Conservation (phyloP, 1,140 invertebrate genomes). For the Drosophila chauvacae region DNA sequence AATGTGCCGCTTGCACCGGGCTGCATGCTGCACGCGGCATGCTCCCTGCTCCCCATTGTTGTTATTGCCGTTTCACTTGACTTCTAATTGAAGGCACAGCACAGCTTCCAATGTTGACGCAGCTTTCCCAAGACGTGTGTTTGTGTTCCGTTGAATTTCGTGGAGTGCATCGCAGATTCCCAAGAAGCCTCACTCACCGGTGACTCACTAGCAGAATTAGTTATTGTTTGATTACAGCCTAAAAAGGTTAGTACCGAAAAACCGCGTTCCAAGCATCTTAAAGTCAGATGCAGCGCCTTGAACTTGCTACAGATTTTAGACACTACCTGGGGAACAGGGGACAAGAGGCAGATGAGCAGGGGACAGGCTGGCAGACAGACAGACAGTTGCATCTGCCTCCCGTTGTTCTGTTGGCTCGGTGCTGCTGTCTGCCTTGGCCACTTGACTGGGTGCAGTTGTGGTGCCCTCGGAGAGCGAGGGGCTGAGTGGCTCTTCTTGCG, state of each 20-base stretch:
- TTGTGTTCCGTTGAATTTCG: conserved; percentile 23
- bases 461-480: conserved; percentile 10
- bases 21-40: conserved; percentile 11
- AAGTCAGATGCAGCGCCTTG: conserved; percentile 25
- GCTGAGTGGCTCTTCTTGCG: conserved; percentile 55
- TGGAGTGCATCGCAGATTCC: conserved; percentile 1
- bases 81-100: conserved; percentile 50
- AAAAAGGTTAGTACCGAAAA: neutral
- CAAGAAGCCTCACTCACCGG: neutral
- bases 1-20: conserved; percentile 35
- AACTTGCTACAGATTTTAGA: conserved; percentile 20
- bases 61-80: conserved; percentile 49
- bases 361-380: conserved; percentile 2
- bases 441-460: conserved; percentile 35
- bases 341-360: neutral
- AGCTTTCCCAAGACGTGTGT: conserved; percentile 9
- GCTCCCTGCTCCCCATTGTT: conserved; percentile 26
- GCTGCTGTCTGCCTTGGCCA: conserved; percentile 39
- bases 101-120: conserved; percentile 23
- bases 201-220: conserved; percentile 1
- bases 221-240: neutral
- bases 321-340: neutral
- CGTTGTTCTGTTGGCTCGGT: conserved; percentile 36
- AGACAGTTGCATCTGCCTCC: conserved; percentile 52
- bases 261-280: neutral